Base-by-base conservation (phyloP, 2,888 invertebrate genomes). In the Stictocephala bisonia region DNA sequence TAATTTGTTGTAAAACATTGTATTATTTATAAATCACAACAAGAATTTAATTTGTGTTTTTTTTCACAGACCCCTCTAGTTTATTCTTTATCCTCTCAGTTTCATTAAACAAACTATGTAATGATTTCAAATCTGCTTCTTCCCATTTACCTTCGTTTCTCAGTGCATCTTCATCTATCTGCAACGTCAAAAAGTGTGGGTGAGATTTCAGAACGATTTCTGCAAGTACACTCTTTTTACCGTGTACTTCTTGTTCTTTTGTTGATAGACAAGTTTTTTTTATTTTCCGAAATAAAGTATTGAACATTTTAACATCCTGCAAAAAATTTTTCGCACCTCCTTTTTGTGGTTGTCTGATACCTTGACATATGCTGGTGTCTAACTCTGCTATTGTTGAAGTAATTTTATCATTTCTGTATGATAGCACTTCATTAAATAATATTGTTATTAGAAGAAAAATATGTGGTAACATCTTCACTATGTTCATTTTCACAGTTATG, bases 291-390 rank as follows among this genome's bases (percentile, higher is more conserved):
- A 29, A 56, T 9, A 56, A 26, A 27, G 56, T 29, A 15, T 56
- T 56, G 31, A 56, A 56, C 18, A 56, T 18, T 31, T 31, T 56
- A 2, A 56, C 31, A 13, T 56, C 56, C 18, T 26, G 24, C 3
- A 56, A 9, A 3, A 56, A 18, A n/a, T 41, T 58, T 20, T 58
- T 58, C 35, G 41, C 40, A n/a, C 70, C 70, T 35, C 48, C 68
- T 18, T 68, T 68, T 15, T 31, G 20, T 40, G 41, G 41, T 66
- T 66, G 40, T 41, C 31, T 56, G 27, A 56, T 29, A n/a, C 56
- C 56, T 2, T 56, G n/a, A 7, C 29, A 56, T n/a, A 56, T 56
- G 20, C 29, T 18, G 20, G 24, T n/a, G 18, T 56, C 56, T 20
- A 56, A 18, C 31, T 56, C 56, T n/a, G 56, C 31, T 29, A 56